Evolutionary conservation across 2,888 invertebrate species (phyloP), one percentile per base, ranked within the genome.

Genomic region (Pseudolycoriella hygida): DNA sequence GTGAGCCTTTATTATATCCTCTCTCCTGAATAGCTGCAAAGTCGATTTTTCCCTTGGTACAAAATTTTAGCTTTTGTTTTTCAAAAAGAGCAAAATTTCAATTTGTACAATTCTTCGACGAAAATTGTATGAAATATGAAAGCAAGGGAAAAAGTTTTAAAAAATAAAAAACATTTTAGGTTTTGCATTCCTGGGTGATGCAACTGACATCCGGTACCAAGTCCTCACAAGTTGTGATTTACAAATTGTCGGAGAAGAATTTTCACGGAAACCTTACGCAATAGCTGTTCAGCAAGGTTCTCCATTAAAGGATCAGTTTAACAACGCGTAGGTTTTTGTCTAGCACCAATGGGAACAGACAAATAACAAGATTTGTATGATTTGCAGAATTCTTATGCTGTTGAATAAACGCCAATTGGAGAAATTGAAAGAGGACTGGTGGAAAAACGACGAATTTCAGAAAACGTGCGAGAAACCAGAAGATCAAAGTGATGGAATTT

Each of bases 201-300:
- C 94, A 0, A 94, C 93, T 0, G 88, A 92, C 55, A 86, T 96
- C 37, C 77, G 81, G 47, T 66, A 66, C 45, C 51, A 64, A 40
- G 62, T 60, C 15, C 54, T 65, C 55, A 64, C 61, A 30, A 64
- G 64, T 50, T 65, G 65, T 43, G 89, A 93, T 57, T 71, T 97
- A 6, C 83, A 86, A 61, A 80, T 83, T 67, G 87, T 96, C 0
- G 97, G 97, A 0, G 92, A 94, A 50, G 96, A 97, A 63, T 97
- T 97, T 64, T 93, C 93, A 0, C 72, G 94, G 48, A 97, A 97
- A 59, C 97, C 97, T 0, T 94, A 94, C 57, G 96, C 96, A 0
- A 82, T 97, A 41, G 96, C 94, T 0, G 94, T 97, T 0, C 94
- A 94, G 60, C 92, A 94, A 61, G 90, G 92, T 0, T 93, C 93